Conservation (phyloP, 2,113 vertebrate genomes). For the Phylloscopus whistleri region DNA sequence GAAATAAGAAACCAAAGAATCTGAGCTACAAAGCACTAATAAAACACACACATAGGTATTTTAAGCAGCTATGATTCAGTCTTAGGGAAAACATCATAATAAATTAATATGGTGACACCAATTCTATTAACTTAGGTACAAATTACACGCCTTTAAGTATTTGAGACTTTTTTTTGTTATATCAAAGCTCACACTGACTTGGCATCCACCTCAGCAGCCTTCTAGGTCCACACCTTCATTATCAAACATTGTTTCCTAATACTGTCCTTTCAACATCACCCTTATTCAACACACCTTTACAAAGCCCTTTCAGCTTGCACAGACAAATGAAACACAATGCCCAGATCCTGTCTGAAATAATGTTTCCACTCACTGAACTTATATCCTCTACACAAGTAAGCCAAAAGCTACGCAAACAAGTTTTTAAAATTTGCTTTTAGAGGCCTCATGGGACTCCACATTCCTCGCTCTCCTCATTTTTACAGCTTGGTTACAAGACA, state of each 20-base stretch:
- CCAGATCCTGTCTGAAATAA: not conserved
- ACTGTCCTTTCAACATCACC: not conserved
- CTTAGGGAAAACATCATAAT: not conserved
- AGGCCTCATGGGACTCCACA: not conserved
- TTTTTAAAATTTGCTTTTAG: conserved; percentile 16
- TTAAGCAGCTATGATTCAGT: not conserved
- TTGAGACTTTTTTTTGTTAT: not conserved
- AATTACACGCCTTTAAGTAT: not conserved
- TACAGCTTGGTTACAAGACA: not conserved
- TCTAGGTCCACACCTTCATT: not conserved
- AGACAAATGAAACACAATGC: not conserved
- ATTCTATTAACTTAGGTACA: not conserved
- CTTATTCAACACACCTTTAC: not conserved
- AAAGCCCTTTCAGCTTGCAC: not conserved
- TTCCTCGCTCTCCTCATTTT: not conserved
- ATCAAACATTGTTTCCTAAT: not conserved
- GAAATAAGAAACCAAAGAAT: not conserved
- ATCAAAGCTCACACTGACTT: not conserved
- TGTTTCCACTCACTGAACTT: conserved; percentile 20
- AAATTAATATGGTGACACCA: not conserved
- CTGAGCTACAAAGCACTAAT: not conserved
- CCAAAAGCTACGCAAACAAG: conserved; percentile 4
- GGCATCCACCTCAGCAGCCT: not conserved
- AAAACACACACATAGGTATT: not conserved
- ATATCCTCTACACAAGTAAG: not conserved